Evolutionary conservation across 2,113 vertebrate genomes (phyloP), one percentile per base, ranked within the genome.

Genomic region (Paradoxurus hermaphroditus): DNA sequence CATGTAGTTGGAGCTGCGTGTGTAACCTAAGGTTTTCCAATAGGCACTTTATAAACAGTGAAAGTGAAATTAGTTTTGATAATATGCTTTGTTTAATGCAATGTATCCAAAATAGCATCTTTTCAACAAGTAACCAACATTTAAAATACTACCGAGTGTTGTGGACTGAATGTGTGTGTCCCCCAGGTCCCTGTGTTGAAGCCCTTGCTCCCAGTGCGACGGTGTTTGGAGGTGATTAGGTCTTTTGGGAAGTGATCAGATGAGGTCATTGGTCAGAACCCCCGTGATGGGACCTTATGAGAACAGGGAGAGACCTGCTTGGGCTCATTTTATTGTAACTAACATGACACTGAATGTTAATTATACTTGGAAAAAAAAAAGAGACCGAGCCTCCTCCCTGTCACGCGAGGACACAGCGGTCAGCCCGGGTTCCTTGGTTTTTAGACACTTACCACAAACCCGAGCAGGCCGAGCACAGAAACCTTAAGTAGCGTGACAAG

Each of bases 1-100:
- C 89, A 16, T 23, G 1, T 19, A 8, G 15, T 41, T 73, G 1
- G 29, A 46, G 56, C 27, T 41, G 13, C n/a, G 1, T 0, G 1
- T 12, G 31, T 31, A 27, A 39, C 39, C 51, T n/a, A 10, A 15
- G 25, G 19, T 25, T 63, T 82, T 77, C 72, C 46, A 53, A 49
- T 9, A 44, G 79, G 51, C 56, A 15, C 9, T 0, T 90, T 44
- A 27, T 67, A 23, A 86, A 59, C 14, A 65, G 36, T 11, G 41
- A 56, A 44, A 31, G 13, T 44, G 56, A 82, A 90, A 65, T 34
- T n/a, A 65, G 84, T 51, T 70, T 51, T 39, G n/a, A 88, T 53
- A 29, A 19, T 53, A 4, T 3, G 63, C 39, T 56, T n/a, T 70
- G 21, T 90, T 82, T 67, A 88, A 44, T 49, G 36, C 25, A 49